phyloP scores from a whole-genome alignment of 2,797 vertebrate genomes.

The Oreortyx pictus region DNA sequence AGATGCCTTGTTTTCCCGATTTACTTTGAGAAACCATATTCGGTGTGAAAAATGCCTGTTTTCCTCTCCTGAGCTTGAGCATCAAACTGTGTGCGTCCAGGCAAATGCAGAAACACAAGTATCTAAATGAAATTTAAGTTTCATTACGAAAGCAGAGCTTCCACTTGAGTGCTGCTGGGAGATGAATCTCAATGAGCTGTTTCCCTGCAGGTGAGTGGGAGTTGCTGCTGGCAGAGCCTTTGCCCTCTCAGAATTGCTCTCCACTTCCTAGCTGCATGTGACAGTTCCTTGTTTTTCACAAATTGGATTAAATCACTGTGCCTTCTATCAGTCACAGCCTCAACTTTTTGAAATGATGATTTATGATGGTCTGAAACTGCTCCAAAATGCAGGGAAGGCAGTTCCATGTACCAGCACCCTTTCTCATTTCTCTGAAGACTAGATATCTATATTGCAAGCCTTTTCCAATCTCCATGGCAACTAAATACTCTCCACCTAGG shows the following conservation, averaged over 20 bases:
- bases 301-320: background rate
- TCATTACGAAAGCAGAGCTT: background rate
- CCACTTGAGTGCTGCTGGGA: background rate
- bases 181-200: background rate
- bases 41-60: background rate
- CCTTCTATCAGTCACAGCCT: background rate
- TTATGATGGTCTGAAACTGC: slow-evolving; percentile 23
- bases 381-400: background rate
- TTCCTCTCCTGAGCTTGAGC: background rate
- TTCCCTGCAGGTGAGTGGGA: slow-evolving; percentile 28
- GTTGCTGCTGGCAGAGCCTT: background rate
- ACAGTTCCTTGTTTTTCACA: slow-evolving; percentile 24
- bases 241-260: background rate
- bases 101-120: background rate
- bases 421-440: slow-evolving; percentile 18
- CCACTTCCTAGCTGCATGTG: background rate
- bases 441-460: slow-evolving; percentile 14
- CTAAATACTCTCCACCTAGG: background rate
- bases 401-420: background rate
- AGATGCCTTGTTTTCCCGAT: background rate
- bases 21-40: background rate
- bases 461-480: slow-evolving; percentile 64
- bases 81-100: background rate
- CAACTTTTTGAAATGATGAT: background rate
- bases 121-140: background rate